These are phyloP conservation scores for Calcarius ornatus DNA, from an alignment of 2,113 vertebrate species.

Conservation along the genomic window DNA sequence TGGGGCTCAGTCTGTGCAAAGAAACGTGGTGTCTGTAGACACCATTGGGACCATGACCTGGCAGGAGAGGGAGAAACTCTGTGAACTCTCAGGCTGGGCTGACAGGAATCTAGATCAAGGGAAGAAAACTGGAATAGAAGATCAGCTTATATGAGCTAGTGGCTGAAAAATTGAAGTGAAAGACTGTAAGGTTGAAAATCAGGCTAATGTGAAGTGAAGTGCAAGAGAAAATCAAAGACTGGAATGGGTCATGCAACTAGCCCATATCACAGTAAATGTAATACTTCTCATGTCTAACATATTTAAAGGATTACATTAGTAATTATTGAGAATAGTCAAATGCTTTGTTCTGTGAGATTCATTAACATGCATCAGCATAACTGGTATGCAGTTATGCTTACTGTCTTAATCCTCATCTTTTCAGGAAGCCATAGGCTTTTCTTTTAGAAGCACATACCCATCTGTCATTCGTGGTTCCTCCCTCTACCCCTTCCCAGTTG, in stretches of 20 bases:
- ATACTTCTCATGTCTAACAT: not conserved
- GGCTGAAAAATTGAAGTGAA: not conserved
- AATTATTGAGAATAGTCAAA: not conserved
- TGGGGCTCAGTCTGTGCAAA: not conserved
- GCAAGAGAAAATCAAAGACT: not conserved
- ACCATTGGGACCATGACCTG: not conserved
- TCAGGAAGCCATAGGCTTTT: not conserved
- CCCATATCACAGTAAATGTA: rapidly evolving
- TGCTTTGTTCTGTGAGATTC: not conserved
- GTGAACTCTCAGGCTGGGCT: not conserved
- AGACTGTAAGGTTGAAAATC: not conserved
- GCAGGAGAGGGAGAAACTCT: not conserved
- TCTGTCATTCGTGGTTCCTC: not conserved
- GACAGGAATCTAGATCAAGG: not conserved
- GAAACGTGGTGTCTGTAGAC: not conserved
- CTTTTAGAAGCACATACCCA: not conserved
- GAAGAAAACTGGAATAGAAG: not conserved
- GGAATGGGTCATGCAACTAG: not conserved
- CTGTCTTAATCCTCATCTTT: not conserved
- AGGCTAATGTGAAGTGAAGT: rapidly evolving
- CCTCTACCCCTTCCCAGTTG: not conserved
- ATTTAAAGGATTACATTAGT: not conserved
- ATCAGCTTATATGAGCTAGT: not conserved
- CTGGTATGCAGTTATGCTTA: not conserved
- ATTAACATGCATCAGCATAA: not conserved